Base-by-base conservation (phyloP, 2,113 vertebrate genomes). In the Psittacus erithacus region DNA sequence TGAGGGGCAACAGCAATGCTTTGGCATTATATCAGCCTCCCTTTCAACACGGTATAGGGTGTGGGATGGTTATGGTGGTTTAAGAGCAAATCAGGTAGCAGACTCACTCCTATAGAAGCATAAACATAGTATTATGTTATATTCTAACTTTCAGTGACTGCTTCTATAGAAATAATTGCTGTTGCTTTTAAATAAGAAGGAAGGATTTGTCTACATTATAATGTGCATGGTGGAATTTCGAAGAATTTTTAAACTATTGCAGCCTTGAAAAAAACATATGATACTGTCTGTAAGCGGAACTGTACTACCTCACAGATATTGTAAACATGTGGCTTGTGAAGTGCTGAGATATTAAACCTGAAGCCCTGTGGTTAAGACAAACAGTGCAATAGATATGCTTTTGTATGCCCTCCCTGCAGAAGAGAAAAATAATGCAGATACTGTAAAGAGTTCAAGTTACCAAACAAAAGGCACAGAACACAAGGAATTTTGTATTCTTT, bases 331-430 rank as follows among this genome's bases (percentile, higher is more conserved):
- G 11, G n/a, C 25, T 85, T 91, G 38, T 89, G 68, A 82, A 90
- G 20, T 79, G 33, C 38, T 75, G 50, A 75, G 88, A 86, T 94
- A 93, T 91, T 94, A 92, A 91, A 91, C 60, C 23, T 84, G 63
- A 62, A 86, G 28, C 55, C 71, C 10, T 70, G 73, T 74, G 50
- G 71, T 90, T 79, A 79, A 84, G 65, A 71, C 10, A 74, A 77
- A 74, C 63, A 76, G 57, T 44, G 91, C 46, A 78, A 89, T 55
- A 95, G 84, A 64, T 67, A 52, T 17, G 3, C 19, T 90, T 89
- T 82, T 91, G 24, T 79, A 57, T 84, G 74, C 19, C 23, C 16
- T 79, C 9, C 22, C 43, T 93, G 43, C 39, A 84, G 65, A 87
- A 93, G 38, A 87, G 20, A 13, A 90, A 82, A 90, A 88, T 64